These are phyloP conservation scores for Nymphalis io DNA, from an alignment of 1,140 invertebrate species.

Conservation along the genomic window DNA sequence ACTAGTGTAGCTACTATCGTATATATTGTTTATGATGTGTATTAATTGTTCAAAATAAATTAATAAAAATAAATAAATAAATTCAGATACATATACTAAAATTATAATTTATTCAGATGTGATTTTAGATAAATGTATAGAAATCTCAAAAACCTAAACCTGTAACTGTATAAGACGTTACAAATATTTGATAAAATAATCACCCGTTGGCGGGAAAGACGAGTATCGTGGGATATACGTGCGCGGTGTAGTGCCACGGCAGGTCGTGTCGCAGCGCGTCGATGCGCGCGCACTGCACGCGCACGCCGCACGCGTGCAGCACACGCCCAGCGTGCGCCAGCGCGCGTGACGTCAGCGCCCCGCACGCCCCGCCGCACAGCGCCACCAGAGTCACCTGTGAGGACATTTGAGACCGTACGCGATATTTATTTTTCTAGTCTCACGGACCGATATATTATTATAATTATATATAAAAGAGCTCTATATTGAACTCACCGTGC, in stretches of 20 bases:
- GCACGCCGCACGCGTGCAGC: slow-evolving; percentile 57
- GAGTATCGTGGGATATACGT: slow-evolving; percentile 87
- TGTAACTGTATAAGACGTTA: too few species aligned
- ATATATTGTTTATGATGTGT: too few species aligned
- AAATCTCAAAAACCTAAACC: too few species aligned
- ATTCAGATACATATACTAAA: too few species aligned
- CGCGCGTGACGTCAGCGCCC: slow-evolving; percentile 85
- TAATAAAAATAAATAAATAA: too few species aligned
- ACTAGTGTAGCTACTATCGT: too few species aligned
- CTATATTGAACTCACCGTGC: slow-evolving; percentile 48
- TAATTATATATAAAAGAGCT: neutral
- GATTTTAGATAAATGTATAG: too few species aligned
- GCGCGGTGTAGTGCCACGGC: slow-evolving; percentile 90
- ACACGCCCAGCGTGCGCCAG: slow-evolving; percentile 55
- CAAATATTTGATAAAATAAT: neutral
- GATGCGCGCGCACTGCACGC: slow-evolving; percentile 83
- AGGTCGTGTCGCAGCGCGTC: slow-evolving; percentile 90
- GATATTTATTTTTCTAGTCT: neutral
- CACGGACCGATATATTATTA: neutral
- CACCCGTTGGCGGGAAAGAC: slow-evolving; percentile 74
- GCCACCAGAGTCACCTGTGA: slow-evolving; percentile 87
- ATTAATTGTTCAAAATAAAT: too few species aligned
- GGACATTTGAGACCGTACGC: too few species aligned
- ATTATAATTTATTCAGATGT: too few species aligned
- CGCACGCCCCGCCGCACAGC: slow-evolving; percentile 87